Evolutionary conservation across 2,113 vertebrate genomes (phyloP).

Genomic region (Lonchura striata): DNA sequence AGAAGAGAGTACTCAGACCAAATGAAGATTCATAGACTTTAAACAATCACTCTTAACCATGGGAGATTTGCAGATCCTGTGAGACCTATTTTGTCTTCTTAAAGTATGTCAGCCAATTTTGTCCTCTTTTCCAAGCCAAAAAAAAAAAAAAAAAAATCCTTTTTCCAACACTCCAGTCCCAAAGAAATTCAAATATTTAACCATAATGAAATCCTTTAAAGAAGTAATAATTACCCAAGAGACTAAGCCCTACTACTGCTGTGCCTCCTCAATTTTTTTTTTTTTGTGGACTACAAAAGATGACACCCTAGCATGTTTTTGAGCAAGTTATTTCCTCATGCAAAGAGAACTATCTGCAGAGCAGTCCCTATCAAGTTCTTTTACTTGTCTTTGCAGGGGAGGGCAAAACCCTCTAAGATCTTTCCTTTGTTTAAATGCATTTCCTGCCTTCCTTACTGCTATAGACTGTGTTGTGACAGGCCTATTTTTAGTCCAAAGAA

Average conservation of each 20-base stretch:
- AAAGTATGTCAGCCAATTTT: neutral
- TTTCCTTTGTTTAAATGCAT: constrained; percentile 78
- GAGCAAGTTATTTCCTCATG: neutral
- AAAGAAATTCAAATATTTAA: neutral
- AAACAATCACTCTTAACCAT: rapidly evolving
- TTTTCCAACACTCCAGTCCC: neutral
- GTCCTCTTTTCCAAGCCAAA: neutral
- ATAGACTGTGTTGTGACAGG: constrained; percentile 70
- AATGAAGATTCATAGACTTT: neutral
- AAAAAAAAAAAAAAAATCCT: neutral
- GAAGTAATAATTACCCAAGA: neutral
- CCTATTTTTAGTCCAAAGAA: constrained; percentile 88
- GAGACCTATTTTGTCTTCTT: neutral
- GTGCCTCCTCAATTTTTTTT: neutral
- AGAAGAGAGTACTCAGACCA: neutral
- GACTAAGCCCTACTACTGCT: neutral
- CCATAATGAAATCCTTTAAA: neutral
- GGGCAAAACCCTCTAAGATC: neutral
- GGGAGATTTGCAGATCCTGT: neutral
- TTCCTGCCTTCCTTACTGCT: constrained; percentile 86
- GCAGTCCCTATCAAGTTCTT: neutral
- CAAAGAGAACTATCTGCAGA: neutral
- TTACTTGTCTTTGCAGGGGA: neutral
- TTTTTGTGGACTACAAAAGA: neutral
- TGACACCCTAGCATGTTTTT: neutral